Conservation (phyloP, 2,113 vertebrate genomes). For the Numida meleagris region DNA sequence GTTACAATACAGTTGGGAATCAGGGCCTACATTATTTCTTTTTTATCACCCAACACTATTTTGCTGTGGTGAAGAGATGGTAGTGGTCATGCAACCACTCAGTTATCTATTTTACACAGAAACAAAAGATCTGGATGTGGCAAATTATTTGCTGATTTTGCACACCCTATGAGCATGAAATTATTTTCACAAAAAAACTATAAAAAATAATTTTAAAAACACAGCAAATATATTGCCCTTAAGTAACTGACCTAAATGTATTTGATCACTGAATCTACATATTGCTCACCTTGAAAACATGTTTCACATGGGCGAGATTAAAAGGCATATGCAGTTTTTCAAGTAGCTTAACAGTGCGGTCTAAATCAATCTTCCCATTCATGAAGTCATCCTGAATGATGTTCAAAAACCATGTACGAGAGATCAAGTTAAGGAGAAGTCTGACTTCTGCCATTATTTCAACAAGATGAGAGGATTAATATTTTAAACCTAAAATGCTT, state of each 20-base stretch:
- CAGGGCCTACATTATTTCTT: neutral
- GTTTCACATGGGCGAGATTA: conserved; percentile 60
- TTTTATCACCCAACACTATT: neutral
- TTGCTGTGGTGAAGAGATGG: neutral
- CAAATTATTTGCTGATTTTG: neutral
- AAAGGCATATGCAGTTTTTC: conserved; percentile 69
- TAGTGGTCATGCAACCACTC: neutral
- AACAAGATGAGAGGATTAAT: neutral
- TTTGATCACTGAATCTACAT: neutral
- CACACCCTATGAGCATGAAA: neutral
- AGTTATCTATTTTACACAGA: neutral
- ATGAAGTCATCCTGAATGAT: conserved; percentile 72
- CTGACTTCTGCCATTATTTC: neutral
- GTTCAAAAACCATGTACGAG: conserved; percentile 74
- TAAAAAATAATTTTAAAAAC: neutral
- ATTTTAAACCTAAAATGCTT: neutral
- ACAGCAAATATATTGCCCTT: neutral
- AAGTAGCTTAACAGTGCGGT: conserved; percentile 64
- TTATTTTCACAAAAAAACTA: neutral
- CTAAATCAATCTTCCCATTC: conserved; percentile 65
- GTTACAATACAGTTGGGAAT: neutral
- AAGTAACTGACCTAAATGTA: neutral
- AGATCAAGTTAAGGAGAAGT: conserved; percentile 67
- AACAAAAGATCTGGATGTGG: neutral
- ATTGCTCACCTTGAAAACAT: conserved; percentile 78